These are phyloP conservation scores for Plecotus auritus DNA, from an alignment of 2,113 vertebrate species.

Conservation along the genomic window DNA sequence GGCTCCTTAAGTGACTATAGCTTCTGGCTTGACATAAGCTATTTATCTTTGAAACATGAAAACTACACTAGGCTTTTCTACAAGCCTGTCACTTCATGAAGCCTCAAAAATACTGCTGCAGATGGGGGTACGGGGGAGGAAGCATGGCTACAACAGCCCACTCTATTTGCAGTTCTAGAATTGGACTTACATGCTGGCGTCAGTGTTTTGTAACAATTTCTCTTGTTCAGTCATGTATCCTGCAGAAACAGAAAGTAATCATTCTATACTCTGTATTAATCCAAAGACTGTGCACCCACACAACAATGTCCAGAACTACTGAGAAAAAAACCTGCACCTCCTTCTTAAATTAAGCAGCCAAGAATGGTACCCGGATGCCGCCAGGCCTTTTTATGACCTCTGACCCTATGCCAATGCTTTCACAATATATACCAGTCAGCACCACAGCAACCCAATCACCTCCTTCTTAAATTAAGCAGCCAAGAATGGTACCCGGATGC, in stretches of 20 bases:
- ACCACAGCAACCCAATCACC: no score
- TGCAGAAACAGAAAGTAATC: constrained; percentile 13
- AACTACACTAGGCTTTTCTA: constrained; percentile 46
- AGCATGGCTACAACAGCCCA: background rate
- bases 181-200: background rate
- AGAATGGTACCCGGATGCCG: background rate
- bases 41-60: constrained; percentile 47
- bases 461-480: constrained; percentile 41
- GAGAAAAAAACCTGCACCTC: background rate
- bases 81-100: constrained; percentile 33
- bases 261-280: background rate
- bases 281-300: background rate
- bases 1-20: background rate
- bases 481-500: background rate
- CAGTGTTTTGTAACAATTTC: constrained; percentile 29
- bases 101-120: background rate
- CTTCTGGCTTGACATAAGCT: constrained; percentile 35
- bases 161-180: constrained; percentile 15
- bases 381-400: constrained; percentile 5
- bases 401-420: background rate
- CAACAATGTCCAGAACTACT: background rate
- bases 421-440: no score
- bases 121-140: background rate
- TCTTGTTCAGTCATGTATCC: background rate
- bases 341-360: constrained; percentile 32